Base-by-base conservation (phyloP, 2,113 vertebrate species). In the Coturnix japonica region DNA sequence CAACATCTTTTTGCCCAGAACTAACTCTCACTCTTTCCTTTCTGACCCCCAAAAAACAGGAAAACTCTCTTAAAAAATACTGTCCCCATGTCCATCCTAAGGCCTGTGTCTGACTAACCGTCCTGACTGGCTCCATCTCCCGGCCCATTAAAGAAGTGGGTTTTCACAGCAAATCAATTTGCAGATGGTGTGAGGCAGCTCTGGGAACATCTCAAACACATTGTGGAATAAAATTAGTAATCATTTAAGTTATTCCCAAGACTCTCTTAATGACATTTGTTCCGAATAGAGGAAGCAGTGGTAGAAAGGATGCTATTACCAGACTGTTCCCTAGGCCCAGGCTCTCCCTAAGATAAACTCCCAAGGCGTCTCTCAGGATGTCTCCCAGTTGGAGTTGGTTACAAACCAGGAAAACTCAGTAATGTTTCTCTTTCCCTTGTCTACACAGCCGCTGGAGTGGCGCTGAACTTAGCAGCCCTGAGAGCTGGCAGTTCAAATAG, bases 201-300 rank as follows among this genome's bases (percentile, higher is more conserved):
- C 56, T 70, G 77, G 82, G 39, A 90, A 49, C 56, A 77, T 54
- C 56, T 88, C 69, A 51, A 47, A 86, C 21, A 63, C 25, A 13
- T 13, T 60, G 64, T 60, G 63, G 56, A 90, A 80, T 30, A 89
- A 86, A 93, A 76, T 71, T 60, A 69, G 60, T 25, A 59, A 83
- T 39, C 2, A 33, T 60, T 86, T 78, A 75, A 81, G 43, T 86
- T 84, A 90, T 72, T 84, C 31, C 51, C 69, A 81, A 66, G 31
- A 73, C 31, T 74, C 33, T 31, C 39, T 80, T 26, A 78, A 23
- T 7, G 18, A 18, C 20, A 51, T 49, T 70, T 91, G 16, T 66
- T 76, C 13, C 43, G 59, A 93, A 80, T 5, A 85, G 74, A 60
- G 75, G 49, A 47, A 80, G 18, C 21, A 51, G 28, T n/a, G 37